Conservation (phyloP, 2,113 vertebrate species). For the Leucopsar rothschildi region DNA sequence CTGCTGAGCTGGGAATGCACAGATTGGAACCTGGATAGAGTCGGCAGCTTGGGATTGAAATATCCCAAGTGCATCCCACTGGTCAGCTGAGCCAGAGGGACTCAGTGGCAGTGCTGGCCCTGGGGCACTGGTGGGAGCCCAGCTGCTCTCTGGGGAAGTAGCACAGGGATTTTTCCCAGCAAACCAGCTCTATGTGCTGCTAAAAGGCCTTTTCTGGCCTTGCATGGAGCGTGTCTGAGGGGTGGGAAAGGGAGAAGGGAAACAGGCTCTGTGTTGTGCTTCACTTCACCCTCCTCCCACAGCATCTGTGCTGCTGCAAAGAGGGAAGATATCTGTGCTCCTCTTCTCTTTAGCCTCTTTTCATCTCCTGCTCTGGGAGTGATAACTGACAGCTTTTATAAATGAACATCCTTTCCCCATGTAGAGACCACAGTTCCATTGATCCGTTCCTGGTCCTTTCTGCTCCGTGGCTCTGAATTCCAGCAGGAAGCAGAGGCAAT, state of each 20-base stretch:
- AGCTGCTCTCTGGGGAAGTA: not conserved
- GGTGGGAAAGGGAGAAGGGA: not conserved
- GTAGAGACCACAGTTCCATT: not conserved
- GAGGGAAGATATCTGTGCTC: not conserved
- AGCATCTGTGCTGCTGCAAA: not conserved
- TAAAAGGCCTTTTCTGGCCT: not conserved
- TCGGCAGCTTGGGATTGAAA: not conserved
- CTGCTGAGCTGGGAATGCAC: not conserved
- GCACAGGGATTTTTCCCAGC: not conserved
- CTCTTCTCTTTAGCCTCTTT: not conserved
- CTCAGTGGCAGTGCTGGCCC: not conserved
- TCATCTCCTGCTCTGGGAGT: not conserved
- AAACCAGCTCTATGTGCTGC: not conserved
- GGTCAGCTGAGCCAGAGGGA: not conserved
- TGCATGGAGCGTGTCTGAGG: too few relatives aligned
- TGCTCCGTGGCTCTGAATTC: not conserved
- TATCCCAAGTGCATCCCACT: fast-evolving
- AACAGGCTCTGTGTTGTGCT: not conserved
- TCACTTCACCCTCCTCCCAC: not conserved
- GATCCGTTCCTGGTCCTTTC: not conserved
- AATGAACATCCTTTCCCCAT: not conserved
- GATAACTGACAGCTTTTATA: not conserved
- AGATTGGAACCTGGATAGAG: not conserved
- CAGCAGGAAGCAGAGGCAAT: not conserved
- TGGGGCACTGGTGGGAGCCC: not conserved